A percentile compares a stretch with the other conserved stretches of the same genome.
phyloP scores from a whole-genome alignment of 2,113 vertebrate species.

The Nothobranchius kuhntae region DNA sequence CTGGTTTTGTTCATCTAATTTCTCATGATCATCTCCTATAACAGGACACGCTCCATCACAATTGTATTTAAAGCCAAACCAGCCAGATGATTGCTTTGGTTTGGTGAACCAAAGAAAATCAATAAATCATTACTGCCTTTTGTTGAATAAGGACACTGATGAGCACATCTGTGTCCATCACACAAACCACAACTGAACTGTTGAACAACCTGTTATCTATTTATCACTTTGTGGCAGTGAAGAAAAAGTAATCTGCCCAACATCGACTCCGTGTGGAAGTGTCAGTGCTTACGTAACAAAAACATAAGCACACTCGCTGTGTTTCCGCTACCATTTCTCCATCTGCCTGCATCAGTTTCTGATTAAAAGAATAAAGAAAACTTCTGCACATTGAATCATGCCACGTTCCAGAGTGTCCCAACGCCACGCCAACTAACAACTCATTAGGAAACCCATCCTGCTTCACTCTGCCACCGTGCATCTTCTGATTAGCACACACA shows the following conservation, averaged over 20 bases:
- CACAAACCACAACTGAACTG: constrained; percentile 15
- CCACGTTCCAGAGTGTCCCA: constrained; percentile 34
- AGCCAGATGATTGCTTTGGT: constrained; percentile 26
- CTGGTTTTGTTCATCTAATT: constrained; percentile 12
- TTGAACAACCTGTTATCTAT: constrained; percentile 37
- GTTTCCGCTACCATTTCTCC: constrained; percentile 18
- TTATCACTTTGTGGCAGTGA: constrained; percentile 4
- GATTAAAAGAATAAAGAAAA: constrained; percentile 26
- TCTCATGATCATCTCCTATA: constrained; percentile 9
- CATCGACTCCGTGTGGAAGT: constrained; percentile 37
- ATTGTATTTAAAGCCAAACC: constrained; percentile 33
- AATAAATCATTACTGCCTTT: constrained; percentile 39
- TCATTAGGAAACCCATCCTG: constrained; percentile 51
- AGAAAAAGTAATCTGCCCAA: constrained; percentile 47
- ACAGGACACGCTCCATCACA: constrained; percentile 23
- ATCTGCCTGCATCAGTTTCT: constrained; percentile 16
- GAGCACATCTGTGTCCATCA: constrained; percentile 27
- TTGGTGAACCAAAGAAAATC: constrained; percentile 41
- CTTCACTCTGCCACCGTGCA: constrained; percentile 40
- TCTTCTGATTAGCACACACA: constrained; percentile 68
- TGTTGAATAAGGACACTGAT: constrained; percentile 27
- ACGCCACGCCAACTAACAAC: constrained; percentile 58
- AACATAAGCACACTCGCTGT: constrained; percentile 6
- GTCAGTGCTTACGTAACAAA: constrained; percentile 47
- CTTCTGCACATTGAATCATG: constrained; percentile 55